Conservation (phyloP, 1,140 invertebrate genomes). For the Sinonovacula constricta region DNA sequence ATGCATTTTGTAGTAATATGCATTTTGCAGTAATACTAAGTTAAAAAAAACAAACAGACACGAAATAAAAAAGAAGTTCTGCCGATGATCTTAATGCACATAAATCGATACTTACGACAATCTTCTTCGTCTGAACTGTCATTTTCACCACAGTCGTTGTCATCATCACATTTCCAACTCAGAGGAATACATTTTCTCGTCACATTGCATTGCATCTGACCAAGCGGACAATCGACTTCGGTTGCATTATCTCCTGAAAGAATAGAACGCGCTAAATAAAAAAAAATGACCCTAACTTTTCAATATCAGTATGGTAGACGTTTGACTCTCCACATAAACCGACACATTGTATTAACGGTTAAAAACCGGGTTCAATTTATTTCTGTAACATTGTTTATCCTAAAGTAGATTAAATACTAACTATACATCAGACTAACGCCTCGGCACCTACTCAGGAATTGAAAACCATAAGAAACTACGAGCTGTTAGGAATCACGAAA, state of each 20-base stretch:
- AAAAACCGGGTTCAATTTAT: neutral
- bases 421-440: too few species aligned
- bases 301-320: neutral
- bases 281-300: neutral
- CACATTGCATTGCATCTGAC: constrained; percentile 7
- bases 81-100: neutral
- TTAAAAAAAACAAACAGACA: neutral
- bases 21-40: neutral
- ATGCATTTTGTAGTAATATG: neutral
- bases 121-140: constrained; percentile 39
- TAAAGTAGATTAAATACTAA: neutral
- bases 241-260: neutral
- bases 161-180: constrained; percentile 48
- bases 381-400: neutral
- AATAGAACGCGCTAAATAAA: neutral
- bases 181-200: constrained; percentile 38
- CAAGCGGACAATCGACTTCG: constrained; percentile 9
- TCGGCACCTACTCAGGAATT: too few species aligned
- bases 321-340: neutral
- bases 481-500: too few species aligned
- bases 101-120: constrained; percentile 32
- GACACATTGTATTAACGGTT: neutral
- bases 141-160: constrained; percentile 17
- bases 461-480: too few species aligned
- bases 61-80: neutral